Evolutionary conservation across 64 coral and sea anemone species (phyloP), one percentile per base, ranked within the genome.

Genomic region (Montipora capricornis): DNA sequence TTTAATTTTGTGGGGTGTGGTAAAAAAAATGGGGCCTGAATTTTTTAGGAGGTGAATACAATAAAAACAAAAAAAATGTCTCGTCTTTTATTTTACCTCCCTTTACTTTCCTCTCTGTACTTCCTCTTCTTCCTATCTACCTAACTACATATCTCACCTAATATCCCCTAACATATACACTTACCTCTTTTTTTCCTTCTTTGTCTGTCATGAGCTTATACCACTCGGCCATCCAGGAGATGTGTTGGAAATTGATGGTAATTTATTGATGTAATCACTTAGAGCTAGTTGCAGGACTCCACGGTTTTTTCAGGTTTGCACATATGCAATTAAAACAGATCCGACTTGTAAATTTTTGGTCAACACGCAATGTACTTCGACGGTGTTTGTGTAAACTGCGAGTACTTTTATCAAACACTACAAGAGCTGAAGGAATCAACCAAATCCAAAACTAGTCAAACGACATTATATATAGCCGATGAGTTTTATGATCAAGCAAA

Each of bases 1-100:
- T 64, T 64, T 64, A 64, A 64, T 64, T 64, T 64, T 64, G 8
- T 64, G 60, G 60, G 60, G 70, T 73, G 19, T 73, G 69, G 69
- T 37, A 22, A 73, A 73, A 73, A 73, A 73, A 73, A 29, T 73
- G 69, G 69, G 69, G 69, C 69, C 19, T 73, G 3, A n/a, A 20
- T 73, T 73, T 73, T 73, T 73, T 73, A 73, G 69, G 69, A n/a
- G 22, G 69, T 20, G 3, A 73, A 73, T 22, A 73, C 69, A 73
- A 73, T 73, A 20, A 73, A 29, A 6, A 29, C 19, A 73, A 73
- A 73, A 73, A 73, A 73, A 73, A 20, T 20, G 9, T 15, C 14
- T 64, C 13, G 52, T 55, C 14, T 15, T 64, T 4, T 73, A 20
- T 73, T 73, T 4, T 73, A 73, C 69, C 22, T 26, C 22, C 69